Conservation (phyloP, 2,113 vertebrate genomes). For the Pomatostomus ruficeps region DNA sequence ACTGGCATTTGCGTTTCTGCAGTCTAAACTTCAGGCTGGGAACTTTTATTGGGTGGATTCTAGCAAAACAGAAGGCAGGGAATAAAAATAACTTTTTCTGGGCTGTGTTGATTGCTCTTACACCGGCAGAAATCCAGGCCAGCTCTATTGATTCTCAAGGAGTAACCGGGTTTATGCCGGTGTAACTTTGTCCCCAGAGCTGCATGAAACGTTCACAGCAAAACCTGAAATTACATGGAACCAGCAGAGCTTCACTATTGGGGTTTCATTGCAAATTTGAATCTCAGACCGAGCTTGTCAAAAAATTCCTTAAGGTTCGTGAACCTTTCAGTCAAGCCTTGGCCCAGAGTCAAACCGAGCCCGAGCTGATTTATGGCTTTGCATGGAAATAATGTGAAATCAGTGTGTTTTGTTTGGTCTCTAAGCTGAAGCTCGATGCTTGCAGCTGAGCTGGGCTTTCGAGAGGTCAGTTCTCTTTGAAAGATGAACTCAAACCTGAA, state of each 20-base stretch:
- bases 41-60: conserved; percentile 36
- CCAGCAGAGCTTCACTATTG: conserved; percentile 22
- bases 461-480: conserved; percentile 34
- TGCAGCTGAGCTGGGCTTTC: conserved; percentile 27
- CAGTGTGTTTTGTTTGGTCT: conserved; percentile 48
- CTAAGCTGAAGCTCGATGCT: neutral
- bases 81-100: conserved; percentile 62
- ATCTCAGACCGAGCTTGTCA: conserved; percentile 44
- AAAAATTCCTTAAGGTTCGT: conserved; percentile 65
- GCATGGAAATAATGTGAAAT: conserved; percentile 54
- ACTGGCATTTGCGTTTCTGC: conserved; percentile 18
- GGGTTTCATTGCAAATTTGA: conserved; percentile 51
- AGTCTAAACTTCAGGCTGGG: conserved; percentile 18
- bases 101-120: conserved; percentile 27
- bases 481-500: neutral
- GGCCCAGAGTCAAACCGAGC: conserved; percentile 51
- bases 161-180: conserved; percentile 25
- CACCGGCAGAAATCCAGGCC: conserved; percentile 20
- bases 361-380: conserved; percentile 60
- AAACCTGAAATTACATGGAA: conserved; percentile 38
- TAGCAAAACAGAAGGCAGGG: conserved; percentile 57
- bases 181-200: conserved; percentile 34
- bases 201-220: conserved; percentile 45
- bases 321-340: conserved; percentile 65
- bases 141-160: conserved; percentile 18